phyloP scores from a whole-genome alignment of 2,797 vertebrate genomes.

The Babyrousa celebensis region DNA sequence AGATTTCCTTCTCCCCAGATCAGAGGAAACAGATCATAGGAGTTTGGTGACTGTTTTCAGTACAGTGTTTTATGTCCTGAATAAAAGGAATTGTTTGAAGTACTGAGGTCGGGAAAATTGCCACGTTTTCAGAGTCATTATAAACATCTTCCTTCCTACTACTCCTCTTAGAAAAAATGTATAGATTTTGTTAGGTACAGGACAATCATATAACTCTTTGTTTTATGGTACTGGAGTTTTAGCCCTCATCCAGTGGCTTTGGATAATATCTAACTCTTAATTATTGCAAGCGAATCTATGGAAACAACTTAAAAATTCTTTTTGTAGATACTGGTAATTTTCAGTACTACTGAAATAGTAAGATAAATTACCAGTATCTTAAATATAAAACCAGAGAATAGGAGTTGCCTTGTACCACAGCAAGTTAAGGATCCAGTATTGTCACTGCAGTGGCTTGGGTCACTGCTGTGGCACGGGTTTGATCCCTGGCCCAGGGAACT shows the following conservation, averaged over 20 bases:
- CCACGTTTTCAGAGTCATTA: slow-evolving; percentile 43
- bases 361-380: too few species aligned
- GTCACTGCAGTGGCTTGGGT: too few species aligned
- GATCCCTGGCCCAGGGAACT: too few species aligned
- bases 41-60: slow-evolving; percentile 61
- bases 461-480: too few species aligned
- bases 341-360: background rate
- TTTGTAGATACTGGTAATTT: slow-evolving; percentile 17
- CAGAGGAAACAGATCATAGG: slow-evolving; percentile 24
- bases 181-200: slow-evolving; percentile 41
- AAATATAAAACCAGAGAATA: background rate
- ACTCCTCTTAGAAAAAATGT: slow-evolving; percentile 24
- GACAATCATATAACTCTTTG: background rate
- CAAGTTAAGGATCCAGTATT: too few species aligned
- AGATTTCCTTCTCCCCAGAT: background rate
- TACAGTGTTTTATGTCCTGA: slow-evolving; percentile 57
- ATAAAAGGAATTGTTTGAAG: slow-evolving; percentile 56
- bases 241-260: slow-evolving; percentile 40
- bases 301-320: slow-evolving; percentile 48
- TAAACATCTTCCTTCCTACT: slow-evolving; percentile 18
- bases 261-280: slow-evolving; percentile 65
- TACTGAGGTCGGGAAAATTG: slow-evolving; percentile 65
- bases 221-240: slow-evolving; percentile 58
- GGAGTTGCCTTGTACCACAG: too few species aligned
- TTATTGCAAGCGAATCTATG: slow-evolving; percentile 48